A percentile compares a stretch with the other conserved stretches of the same genome.
phyloP scores from a whole-genome alignment of 1,140 invertebrate genomes.

The Apis mellifera region Amel_HAv3.1 CM009936.2:8143001-8143500 shows the following conservation, averaged over 20 bases:
- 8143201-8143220: not conserved
- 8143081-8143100: too few species aligned
- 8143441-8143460: slow-evolving; percentile 24
- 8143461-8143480: slow-evolving; percentile 7
- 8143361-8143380: slow-evolving; percentile 36
- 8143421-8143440: slow-evolving; percentile 36
- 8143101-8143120: not conserved
- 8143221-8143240: slow-evolving; percentile 9
- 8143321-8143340: not conserved
- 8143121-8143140: not conserved
- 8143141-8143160: not conserved
- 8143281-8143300: not conserved
- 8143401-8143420: slow-evolving; percentile 37
- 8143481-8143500: slow-evolving; percentile 37
- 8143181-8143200: not conserved
- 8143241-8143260: not conserved
- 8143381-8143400: slow-evolving; percentile 20
- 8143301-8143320: not conserved
- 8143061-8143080: too few species aligned
- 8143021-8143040: too few species aligned
- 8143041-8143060: not conserved
- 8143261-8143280: slow-evolving; percentile 2
- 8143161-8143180: not conserved
- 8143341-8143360: slow-evolving; percentile 12
- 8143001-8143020: too few species aligned